Percentiles rank a stretch among this genome's conserved stretches.
phyloP scores from a whole-genome alignment of 1,140 invertebrate species.

The Pemphigus obesinymphae region DNA sequence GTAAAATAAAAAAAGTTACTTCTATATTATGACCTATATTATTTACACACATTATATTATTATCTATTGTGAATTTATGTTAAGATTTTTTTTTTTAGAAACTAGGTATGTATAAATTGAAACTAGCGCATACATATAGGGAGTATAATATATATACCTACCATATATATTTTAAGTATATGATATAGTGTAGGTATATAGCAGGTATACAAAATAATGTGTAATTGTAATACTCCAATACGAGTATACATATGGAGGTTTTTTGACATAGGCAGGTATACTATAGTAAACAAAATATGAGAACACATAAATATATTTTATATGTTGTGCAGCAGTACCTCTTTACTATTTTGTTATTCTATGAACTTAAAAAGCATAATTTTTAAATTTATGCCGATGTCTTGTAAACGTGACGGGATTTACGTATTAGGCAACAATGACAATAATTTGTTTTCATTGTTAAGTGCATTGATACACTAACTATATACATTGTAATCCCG shows the following conservation, averaged over 20 bases:
- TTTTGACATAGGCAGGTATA: not conserved
- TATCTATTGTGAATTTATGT: not conserved
- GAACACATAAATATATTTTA: not conserved
- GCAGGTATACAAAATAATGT: not conserved
- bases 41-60: not conserved
- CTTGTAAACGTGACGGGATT: slow-evolving; percentile 34
- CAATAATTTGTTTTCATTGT: slow-evolving; percentile 40
- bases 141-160: not conserved
- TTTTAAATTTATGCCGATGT: slow-evolving; percentile 32
- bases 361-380: slow-evolving; percentile 30
- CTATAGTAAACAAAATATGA: not conserved
- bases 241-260: not conserved
- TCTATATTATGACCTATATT: not conserved
- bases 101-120: not conserved
- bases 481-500: slow-evolving; percentile 17
- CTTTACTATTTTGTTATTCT: not conserved
- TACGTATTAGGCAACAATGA: slow-evolving; percentile 26
- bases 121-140: not conserved
- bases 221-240: not conserved
- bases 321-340: not conserved
- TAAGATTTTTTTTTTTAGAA: not conserved
- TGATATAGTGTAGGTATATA: not conserved
- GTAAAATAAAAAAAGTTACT: not conserved
- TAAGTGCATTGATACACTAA: slow-evolving; percentile 23
- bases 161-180: not conserved